phyloP scores from a whole-genome alignment of 1,140 invertebrate species.

The Ostrea edulis region DNA sequence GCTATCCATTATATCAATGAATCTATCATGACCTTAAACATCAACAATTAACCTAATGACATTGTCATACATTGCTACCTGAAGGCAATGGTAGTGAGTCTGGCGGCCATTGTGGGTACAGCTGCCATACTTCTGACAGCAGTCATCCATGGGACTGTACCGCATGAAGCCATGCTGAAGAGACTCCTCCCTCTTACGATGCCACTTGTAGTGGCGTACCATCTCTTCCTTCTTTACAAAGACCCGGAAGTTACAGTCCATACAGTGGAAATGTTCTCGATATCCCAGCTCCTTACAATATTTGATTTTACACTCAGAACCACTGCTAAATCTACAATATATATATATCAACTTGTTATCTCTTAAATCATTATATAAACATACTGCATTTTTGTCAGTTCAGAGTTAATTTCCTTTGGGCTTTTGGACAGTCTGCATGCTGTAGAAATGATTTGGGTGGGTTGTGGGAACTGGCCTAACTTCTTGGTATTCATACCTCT shows the following conservation, averaged over 20 bases:
- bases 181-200: constrained; percentile 98
- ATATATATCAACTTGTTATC: neutral
- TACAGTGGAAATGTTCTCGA: constrained; percentile 97
- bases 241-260: constrained; percentile 90
- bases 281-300: constrained; percentile 91
- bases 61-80: constrained; percentile 79
- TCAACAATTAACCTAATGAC: too few relatives aligned
- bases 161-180: constrained; percentile 97
- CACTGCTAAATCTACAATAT: constrained; percentile 83
- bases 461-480: too few relatives aligned
- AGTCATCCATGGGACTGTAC: constrained; percentile 95
- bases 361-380: too few relatives aligned
- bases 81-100: constrained; percentile 98
- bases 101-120: constrained; percentile 98
- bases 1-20: too few relatives aligned
- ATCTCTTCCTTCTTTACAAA: constrained; percentile 99
- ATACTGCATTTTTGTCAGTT: too few relatives aligned
- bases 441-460: too few relatives aligned
- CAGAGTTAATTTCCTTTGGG: too few relatives aligned
- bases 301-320: constrained; percentile 88
- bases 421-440: too few relatives aligned
- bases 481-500: constrained; percentile 79
- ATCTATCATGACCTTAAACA: too few relatives aligned
- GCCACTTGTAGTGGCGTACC: constrained; percentile 99
- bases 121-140: constrained; percentile 86